phyloP scores from a whole-genome alignment of 1,140 invertebrate species.

The Drosophila sechellia region DNA sequence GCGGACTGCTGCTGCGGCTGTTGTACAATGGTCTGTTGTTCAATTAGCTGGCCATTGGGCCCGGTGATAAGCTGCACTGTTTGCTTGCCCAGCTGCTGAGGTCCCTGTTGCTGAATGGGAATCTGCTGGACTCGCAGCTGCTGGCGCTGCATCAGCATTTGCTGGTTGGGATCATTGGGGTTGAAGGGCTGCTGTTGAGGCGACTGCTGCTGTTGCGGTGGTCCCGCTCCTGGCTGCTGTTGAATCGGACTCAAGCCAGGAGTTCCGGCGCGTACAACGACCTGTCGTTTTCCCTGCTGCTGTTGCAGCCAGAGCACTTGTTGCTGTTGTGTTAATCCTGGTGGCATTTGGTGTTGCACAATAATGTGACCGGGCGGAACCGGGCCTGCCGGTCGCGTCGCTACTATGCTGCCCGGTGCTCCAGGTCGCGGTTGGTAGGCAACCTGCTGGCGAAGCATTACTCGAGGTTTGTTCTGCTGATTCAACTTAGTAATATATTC shows the following conservation, averaged over 20 bases:
- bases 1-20: constrained; percentile 84
- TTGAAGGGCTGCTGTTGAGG: constrained; percentile 54
- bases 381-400: constrained; percentile 85
- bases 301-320: constrained; percentile 89
- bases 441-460: constrained; percentile 85
- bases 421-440: constrained; percentile 85
- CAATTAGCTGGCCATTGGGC: constrained; percentile 77
- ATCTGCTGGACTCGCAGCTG: constrained; percentile 86
- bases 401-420: constrained; percentile 85
- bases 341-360: constrained; percentile 87
- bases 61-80: constrained; percentile 85
- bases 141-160: constrained; percentile 79
- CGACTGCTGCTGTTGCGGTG: constrained; percentile 53
- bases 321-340: constrained; percentile 87
- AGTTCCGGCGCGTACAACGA: constrained; percentile 85
- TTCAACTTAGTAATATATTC: constrained; percentile 91
- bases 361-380: constrained; percentile 85
- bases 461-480: constrained; percentile 86
- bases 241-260: constrained; percentile 85
- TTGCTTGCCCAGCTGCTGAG: constrained; percentile 85
- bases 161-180: constrained; percentile 77
- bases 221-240: constrained; percentile 46
- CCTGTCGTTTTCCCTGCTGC: constrained; percentile 87
- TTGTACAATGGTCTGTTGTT: constrained; percentile 85
- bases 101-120: constrained; percentile 85